Base-by-base conservation (phyloP, 2,888 invertebrate species). In the Sylvicola cinctus region DNA sequence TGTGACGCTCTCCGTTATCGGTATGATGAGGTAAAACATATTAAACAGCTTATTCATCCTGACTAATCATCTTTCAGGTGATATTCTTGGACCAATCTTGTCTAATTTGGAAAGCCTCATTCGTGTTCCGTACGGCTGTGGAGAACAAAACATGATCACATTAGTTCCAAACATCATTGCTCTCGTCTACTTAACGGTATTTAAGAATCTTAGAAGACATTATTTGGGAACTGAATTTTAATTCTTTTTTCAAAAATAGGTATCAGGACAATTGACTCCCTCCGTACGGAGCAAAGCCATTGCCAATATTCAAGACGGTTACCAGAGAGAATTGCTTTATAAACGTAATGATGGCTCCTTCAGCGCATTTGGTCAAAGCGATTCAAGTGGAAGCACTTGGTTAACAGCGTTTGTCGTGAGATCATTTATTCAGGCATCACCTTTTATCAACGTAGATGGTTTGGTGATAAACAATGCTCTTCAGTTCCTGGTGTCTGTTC, bases 331-430 rank as follows among this genome's bases (percentile, higher is more conserved):
- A 47, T 55, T 84, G 38, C 74, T 72, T 38, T 85, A 79, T 49
- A 62, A 68, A 29, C 79, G 78, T 43, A 60, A 65, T 1, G 71
- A 75, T 37, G 83, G 83, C 0, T 81, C 81, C 0, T 83, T 80
- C 54, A 80, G 81, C 29, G 80, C 83, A 0, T 85, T 84, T 47
- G 81, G 84, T 0, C 60, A 69, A 6, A 57, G 66, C 0, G 74
- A 74, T 46, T 47, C 58, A 0, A 50, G 60, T 0, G 74, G 83
- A 1, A 83, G 81, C 28, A 69, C 69, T 2, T 78, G 79, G 83
- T 57, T 88, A 38, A 85, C 87, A 2, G 84, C 87, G 0, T 87
- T 87, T 50, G 83, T 84, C 1, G 67, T 74, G 1, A 68, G 77
- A 43, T 74, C 80, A 1, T 80, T 88, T 56, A 67, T 66, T 37